Conservation (phyloP, 2,888 invertebrate genomes). For the Pteria penguin region DNA sequence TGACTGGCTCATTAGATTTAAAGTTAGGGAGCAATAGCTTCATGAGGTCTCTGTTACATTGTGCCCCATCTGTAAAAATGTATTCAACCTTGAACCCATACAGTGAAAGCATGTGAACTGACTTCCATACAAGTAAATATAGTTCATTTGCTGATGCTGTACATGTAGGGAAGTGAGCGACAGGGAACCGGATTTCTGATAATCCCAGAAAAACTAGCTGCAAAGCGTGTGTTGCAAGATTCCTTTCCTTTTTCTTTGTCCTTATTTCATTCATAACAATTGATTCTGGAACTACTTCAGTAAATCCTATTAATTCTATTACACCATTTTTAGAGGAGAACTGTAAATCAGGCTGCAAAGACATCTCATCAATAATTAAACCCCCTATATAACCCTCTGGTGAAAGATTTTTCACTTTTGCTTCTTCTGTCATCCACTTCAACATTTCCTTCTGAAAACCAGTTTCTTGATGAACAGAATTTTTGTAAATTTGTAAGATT, state of each 20-base stretch:
- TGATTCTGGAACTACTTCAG: neutral
- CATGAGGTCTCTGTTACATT: no score
- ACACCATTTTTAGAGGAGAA: no score
- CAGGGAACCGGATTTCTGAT: constrained; percentile 1
- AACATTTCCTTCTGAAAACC: constrained; percentile 43
- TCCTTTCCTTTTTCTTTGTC: constrained; percentile 4
- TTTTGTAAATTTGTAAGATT: no score
- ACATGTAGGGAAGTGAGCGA: constrained; percentile 3
- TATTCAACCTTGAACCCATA: constrained; percentile 36
- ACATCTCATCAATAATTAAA: no score
- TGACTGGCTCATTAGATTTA: neutral
- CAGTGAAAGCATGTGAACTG: constrained; percentile 24
- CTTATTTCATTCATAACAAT: neutral
- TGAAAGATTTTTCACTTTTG: constrained; percentile 19
- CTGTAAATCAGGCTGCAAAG: no score
- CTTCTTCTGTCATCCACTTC: constrained; percentile 46
- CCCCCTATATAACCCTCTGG: no score
- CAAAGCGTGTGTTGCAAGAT: constrained; percentile 2
- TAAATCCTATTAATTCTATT: no score
- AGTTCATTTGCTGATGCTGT: constrained; percentile 13
- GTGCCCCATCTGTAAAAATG: constrained; percentile 42
- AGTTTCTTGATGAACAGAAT: constrained; percentile 38
- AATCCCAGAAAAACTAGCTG: constrained; percentile 5
- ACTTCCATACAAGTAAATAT: constrained; percentile 41
- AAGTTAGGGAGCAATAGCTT: neutral